phyloP scores from a whole-genome alignment of 2,797 vertebrate species.

The Anniella stebbinsi region DNA sequence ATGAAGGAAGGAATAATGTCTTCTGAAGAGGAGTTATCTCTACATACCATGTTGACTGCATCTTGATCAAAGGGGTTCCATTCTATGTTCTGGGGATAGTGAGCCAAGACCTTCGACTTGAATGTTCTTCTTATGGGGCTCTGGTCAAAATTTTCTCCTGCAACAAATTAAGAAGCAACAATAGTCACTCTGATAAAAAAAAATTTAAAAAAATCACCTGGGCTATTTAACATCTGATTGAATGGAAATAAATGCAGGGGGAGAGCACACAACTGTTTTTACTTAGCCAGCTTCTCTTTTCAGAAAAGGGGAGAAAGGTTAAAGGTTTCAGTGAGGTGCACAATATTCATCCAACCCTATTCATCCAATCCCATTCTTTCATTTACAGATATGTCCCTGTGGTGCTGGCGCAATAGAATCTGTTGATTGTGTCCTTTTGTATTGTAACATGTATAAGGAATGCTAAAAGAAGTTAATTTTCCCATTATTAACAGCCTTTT shows the following conservation, averaged over 20 bases:
- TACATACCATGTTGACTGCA: slow-evolving; percentile 96
- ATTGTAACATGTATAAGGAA: too few relatives aligned
- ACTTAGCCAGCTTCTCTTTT: background rate
- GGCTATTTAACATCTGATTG: background rate
- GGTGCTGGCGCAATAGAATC: too few relatives aligned
- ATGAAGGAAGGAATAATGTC: background rate
- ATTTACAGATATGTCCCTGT: background rate
- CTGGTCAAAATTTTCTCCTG: slow-evolving; percentile 97
- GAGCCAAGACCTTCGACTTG: slow-evolving; percentile 95
- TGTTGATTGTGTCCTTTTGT: too few relatives aligned
- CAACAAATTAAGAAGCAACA: slow-evolving; percentile 58
- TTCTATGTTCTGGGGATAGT: slow-evolving; percentile 94
- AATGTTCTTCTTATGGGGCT: slow-evolving; percentile 95
- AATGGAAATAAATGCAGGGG: background rate
- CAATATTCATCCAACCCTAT: background rate
- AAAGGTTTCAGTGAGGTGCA: background rate
- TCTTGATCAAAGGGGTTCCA: slow-evolving; percentile 95
- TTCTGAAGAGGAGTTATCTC: slow-evolving; percentile 18
- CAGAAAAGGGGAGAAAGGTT: background rate
- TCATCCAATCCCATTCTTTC: background rate
- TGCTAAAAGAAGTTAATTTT: too few relatives aligned
- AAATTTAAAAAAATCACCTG: background rate
- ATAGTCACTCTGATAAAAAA: background rate
- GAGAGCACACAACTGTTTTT: background rate
- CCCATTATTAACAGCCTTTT: too few relatives aligned